phyloP scores from a whole-genome alignment of 2,113 vertebrate genomes.

The Cyrtonyx montezumae region DNA sequence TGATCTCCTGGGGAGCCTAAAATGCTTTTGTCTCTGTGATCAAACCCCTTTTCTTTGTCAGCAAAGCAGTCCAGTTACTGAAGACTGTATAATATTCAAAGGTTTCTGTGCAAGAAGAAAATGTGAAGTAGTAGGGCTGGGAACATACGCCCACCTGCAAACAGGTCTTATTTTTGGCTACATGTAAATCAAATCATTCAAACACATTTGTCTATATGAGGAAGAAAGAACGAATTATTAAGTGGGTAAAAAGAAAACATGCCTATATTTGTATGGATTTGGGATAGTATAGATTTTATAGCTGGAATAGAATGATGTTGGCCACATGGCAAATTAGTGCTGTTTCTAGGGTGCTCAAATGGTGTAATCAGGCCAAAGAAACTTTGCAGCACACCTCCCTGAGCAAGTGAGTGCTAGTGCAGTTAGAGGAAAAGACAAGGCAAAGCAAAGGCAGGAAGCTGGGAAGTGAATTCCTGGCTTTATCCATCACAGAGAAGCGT shows the following conservation, averaged over 20 bases:
- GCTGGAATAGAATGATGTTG: background rate
- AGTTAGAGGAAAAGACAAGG: rapidly evolving
- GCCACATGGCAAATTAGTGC: background rate
- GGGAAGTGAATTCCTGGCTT: background rate
- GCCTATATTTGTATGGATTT: rapidly evolving
- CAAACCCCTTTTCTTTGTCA: background rate
- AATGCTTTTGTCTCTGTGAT: slow-evolving; percentile 54
- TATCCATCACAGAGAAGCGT: rapidly evolving
- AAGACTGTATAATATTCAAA: background rate
- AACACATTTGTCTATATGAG: background rate
- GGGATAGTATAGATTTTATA: background rate
- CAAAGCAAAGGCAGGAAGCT: background rate
- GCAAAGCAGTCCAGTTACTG: background rate
- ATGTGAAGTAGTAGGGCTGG: background rate
- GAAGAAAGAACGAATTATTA: background rate
- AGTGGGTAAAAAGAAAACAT: background rate
- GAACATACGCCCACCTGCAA: background rate
- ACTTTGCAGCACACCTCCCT: background rate
- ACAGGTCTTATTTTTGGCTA: rapidly evolving
- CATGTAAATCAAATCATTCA: rapidly evolving
- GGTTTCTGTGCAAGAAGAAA: background rate
- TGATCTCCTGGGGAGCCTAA: slow-evolving; percentile 26
- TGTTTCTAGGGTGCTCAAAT: background rate
- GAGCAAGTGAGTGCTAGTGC: background rate
- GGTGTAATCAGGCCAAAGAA: background rate